These are phyloP conservation scores for Microvelia longipes DNA, from an alignment of 1,140 invertebrate species.

Conservation along the genomic window DNA sequence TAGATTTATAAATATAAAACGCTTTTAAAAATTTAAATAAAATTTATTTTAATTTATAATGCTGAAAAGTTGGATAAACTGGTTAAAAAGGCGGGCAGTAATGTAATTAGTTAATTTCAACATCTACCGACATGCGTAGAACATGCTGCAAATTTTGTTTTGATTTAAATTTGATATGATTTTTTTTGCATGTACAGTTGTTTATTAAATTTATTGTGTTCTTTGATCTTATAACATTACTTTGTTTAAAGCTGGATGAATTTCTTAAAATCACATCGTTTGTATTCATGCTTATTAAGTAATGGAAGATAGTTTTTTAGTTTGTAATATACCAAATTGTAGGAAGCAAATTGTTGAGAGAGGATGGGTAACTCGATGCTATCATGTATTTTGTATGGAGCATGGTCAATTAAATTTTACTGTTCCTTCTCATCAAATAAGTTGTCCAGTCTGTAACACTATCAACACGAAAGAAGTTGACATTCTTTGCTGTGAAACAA, in stretches of 20 bases:
- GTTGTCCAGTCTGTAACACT: constrained; percentile 14
- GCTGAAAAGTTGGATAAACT: neutral
- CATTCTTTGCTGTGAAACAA: constrained; percentile 8
- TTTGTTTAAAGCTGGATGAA: neutral
- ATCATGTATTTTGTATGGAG: constrained; percentile 14
- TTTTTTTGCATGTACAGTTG: too few species aligned
- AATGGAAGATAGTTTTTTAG: constrained; percentile 9
- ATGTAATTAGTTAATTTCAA: neutral
- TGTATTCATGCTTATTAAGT: neutral
- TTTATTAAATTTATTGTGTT: too few species aligned
- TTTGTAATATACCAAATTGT: constrained; percentile 12
- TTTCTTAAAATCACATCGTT: neutral
- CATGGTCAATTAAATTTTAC: constrained; percentile 12
- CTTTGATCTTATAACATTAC: neutral
- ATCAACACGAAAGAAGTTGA: constrained; percentile 12
- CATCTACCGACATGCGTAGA: neutral
- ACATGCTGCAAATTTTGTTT: neutral
- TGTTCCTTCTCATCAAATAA: constrained; percentile 8
- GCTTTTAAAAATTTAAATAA: neutral
- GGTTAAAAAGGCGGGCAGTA: neutral
- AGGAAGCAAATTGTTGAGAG: constrained; percentile 3
- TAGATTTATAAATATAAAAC: neutral
- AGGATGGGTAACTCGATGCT: constrained; percentile 11
- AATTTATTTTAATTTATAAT: neutral
- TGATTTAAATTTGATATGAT: too few species aligned